Percentiles rank a stretch among this genome's conserved stretches.
Evolutionary conservation across 2,797 vertebrate genomes (phyloP).

Genomic region (Syngnathus acus): DNA sequence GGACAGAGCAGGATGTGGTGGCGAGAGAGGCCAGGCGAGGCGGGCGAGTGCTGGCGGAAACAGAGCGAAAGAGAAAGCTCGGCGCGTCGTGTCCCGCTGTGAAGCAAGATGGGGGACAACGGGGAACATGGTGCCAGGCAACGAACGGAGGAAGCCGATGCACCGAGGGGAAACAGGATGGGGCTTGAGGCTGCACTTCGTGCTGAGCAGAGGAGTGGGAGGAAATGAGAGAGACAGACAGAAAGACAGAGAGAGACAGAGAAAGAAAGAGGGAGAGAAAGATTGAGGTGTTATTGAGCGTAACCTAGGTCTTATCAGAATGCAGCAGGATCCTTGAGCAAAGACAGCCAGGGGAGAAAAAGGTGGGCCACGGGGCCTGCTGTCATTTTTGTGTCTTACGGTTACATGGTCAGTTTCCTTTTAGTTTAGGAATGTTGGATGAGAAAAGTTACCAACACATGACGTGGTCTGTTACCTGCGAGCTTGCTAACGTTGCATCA

Average conservation of each 20-base stretch:
- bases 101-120: constrained; percentile 57
- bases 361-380: constrained; percentile 6
- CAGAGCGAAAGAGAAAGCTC: constrained; percentile 36
- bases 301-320: constrained; percentile 44
- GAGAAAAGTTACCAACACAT: background rate
- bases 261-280: constrained; percentile 7
- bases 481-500: background rate
- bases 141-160: constrained; percentile 24
- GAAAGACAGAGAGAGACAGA: constrained; percentile 14
- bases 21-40: constrained; percentile 15
- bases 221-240: background rate
- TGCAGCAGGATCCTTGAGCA: constrained; percentile 29
- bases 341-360: constrained; percentile 31
- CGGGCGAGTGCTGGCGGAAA: constrained; percentile 13
- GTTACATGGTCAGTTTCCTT: constrained; percentile 6
- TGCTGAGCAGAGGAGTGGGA: constrained; percentile 25
- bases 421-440: background rate
- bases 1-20: constrained; percentile 23
- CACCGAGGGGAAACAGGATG: constrained; percentile 37
- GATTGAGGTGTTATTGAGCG: constrained; percentile 10
- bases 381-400: background rate
- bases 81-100: constrained; percentile 41
- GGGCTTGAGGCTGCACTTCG: constrained; percentile 46
- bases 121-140: constrained; percentile 34
- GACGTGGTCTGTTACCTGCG: background rate